Evolutionary conservation across 2,888 invertebrate species (phyloP), one percentile per base, ranked within the genome.

Genomic region (Troides oblongomaculatus): DNA sequence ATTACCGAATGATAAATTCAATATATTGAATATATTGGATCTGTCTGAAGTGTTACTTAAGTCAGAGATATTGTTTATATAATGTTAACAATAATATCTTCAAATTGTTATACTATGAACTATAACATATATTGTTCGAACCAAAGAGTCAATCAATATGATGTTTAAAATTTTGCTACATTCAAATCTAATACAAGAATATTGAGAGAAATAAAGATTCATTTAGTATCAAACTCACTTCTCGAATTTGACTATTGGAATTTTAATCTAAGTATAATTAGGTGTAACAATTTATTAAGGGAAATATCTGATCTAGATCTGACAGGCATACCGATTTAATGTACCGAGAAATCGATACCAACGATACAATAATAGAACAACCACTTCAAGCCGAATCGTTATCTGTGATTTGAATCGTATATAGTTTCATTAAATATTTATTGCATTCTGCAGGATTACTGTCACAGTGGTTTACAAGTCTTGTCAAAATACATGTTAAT

Each of bases 251-350:
- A 72, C 69, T 71, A 75, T 73, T 74, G 76, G 71, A 73, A 78
- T 78, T 79, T 76, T 78, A 80, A 78, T 79, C 77, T 76, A 73
- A 74, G 75, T 75, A 78, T 76, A 81, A 81, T 82, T 81, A 73
- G 72, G 74, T 74, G 70, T 73, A 73, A 71, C 74, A 76, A 82
- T 82, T 81, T 79, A 81, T 80, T 76, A 75, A 78, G 76, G 76
- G 76, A 78, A 77, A 80, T 81, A 78, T 72, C 71, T 73, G 76
- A 75, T 75, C 74, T 75, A 73, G 73, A 77, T 75, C 69, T 73
- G 71, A 74, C 72, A 74, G 79, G 79, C 81, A 78, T 77, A 75
- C 76, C 76, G 78, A 79, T 81, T 80, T 76, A 76, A 75, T 75
- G 77, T 76, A 78, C 77, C 77, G 74, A 78, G 77, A 79, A 79